These are phyloP conservation scores for Toxotes chatareus DNA, from an alignment of 2,113 vertebrate genomes.

Conservation along the genomic window DNA sequence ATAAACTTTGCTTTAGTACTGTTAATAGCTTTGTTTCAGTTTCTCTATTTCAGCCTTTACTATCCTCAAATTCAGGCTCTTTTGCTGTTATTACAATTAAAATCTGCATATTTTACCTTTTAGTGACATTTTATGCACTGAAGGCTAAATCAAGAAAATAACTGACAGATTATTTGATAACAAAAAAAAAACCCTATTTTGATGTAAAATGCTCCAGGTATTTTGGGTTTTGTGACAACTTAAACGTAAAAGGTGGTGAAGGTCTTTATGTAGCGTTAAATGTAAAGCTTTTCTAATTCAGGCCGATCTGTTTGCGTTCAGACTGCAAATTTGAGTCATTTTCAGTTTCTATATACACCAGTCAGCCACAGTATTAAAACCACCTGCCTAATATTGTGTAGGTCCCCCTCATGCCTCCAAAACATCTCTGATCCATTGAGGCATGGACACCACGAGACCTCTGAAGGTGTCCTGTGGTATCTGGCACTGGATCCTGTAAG, in stretches of 20 bases:
- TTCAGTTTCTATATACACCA: background rate
- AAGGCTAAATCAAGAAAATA: background rate
- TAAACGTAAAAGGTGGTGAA: background rate
- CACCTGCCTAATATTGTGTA: no score
- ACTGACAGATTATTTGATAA: background rate
- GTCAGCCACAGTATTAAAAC: no score
- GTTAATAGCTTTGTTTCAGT: conserved; percentile 16
- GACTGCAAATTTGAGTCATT: background rate
- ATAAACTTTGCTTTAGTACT: conserved; percentile 84
- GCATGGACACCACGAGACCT: no score
- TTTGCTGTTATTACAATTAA: background rate
- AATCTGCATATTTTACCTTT: background rate
- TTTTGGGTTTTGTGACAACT: background rate
- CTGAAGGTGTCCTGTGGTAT: no score
- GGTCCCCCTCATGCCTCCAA: no score
- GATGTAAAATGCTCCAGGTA: background rate
- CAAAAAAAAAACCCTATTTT: background rate
- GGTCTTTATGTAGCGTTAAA: background rate
- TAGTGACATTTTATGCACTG: background rate
- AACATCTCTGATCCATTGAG: no score
- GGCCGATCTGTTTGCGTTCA: background rate
- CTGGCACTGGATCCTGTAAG: no score
- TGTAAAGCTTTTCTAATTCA: conserved; percentile 10
- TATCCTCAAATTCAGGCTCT: background rate
- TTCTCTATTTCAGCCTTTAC: background rate